Evolutionary conservation across 2,797 vertebrate species (phyloP), one percentile per base, ranked within the genome.

Genomic region (Geotrypetes seraphini): DNA sequence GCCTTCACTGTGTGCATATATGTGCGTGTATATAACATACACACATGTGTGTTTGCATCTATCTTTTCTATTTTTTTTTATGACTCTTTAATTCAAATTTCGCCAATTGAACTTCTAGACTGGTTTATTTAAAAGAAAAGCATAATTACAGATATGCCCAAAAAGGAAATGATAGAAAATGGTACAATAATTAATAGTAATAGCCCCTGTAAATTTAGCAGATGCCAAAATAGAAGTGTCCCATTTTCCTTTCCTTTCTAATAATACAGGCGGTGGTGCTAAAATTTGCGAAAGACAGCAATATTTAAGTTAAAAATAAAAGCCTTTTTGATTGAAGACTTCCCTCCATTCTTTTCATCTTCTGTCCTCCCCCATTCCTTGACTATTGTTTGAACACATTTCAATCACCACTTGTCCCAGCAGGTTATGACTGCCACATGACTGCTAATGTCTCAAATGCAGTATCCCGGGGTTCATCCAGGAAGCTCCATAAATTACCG

Each of bases 371-470:
- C 16, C 34, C 28, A n/a, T 12, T 12, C 37, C 33, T 16, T 12
- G 16, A 23, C 14, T 28, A 10, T 7, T 16, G 7, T 25, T 33
- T 36, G 37, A 50, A 18, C 29, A 19, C 19, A 27, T 39, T 31
- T 60, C 36, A 32, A 14, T 16, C 50, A 40, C n/a, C 16, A 20
- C 20, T 28, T 22, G 23, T 21, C 16, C 10, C 36, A 47, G 27
- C 28, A 25, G 31, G 35, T 7, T 6, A 10, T 2, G 7, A 18
- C 29, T 19, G 28, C 56, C 46, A 25, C 36, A 12, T 5, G 34
- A 36, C 24, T 39, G 22, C 31, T 50, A 23, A 25, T 4, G 11
- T 19, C 26, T 30, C 12, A 10, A 5, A 12, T 1, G 2, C 12
- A 12, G 8, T 25, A 10, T 36, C 16, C 14, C 32, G 12, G 19